Base-by-base conservation (phyloP, 2,888 invertebrate species). In the Litoditis marina region DNA sequence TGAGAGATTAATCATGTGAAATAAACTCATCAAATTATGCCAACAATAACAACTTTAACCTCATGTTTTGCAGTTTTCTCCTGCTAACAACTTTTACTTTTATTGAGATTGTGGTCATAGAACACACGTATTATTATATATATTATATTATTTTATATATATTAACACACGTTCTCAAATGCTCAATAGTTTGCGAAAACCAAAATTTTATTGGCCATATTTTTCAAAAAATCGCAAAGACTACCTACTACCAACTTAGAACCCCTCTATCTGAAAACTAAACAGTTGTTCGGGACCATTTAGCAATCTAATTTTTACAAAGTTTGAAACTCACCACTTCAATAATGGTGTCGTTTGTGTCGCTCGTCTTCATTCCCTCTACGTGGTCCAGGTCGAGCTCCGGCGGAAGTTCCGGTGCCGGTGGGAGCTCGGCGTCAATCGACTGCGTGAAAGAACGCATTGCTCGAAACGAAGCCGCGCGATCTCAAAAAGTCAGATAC, bases 391-490 rank as follows among this genome's bases (percentile, higher is more conserved):
- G 74, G 59, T 78, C 78, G 8, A 78, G 58, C 19, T 60, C 64
- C 22, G 77, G 55, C 8, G 78, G 78, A 47, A 78, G 57, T 50
- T 79, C 78, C 13, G 78, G 76, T 8, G 76, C 65, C 0, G 69
- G 69, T 28, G 76, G 78, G 30, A 66, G 42, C 16, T 70, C 73
- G 54, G 63, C 64, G 34, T 81, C 81, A 50, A 81, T 76, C 19
- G 81, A 81, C 51, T 81, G 74, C 6, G 81, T 81, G 66, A 81
- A 81, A n/a, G 78, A 77, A 13, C 80, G 70, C 72, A 81, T 81
- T 50, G 80, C 81, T 31, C 73, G 73, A 50, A 71, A 52, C 31
- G 73, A 61, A 11, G 69, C 68, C 32, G 70, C 67, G 32, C 69
- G 56, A 61, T 72, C 69, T 64, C 34, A 22, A 63, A 32, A 39